A percentile compares a stretch with the other conserved stretches of the same genome.
Conservation (phyloP, 2,888 invertebrate genomes). For the Apodemia mormo region DNA sequence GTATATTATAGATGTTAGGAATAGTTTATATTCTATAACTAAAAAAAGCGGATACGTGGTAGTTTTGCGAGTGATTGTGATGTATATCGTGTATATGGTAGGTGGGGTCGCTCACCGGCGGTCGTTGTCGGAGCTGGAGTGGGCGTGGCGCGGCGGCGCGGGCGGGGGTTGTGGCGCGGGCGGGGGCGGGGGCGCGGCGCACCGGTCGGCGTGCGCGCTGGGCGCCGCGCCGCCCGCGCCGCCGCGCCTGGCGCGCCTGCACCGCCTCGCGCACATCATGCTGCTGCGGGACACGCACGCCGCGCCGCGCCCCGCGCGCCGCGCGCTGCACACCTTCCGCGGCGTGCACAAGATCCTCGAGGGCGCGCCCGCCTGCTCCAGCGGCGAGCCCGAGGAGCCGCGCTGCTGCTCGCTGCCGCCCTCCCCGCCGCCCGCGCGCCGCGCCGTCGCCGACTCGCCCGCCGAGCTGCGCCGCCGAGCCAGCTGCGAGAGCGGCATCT, state of each 20-base stretch:
- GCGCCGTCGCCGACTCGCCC: constrained; percentile 41
- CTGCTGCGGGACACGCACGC: constrained; percentile 92
- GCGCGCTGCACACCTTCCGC: constrained; percentile 88
- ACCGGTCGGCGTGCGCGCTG: constrained; percentile 36
- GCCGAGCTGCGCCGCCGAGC: constrained; percentile 83
- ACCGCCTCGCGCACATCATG: constrained; percentile 92
- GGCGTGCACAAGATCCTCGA: constrained; percentile 92
- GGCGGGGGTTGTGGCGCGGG: no score
- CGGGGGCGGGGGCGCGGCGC: no score
- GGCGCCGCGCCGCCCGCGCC: constrained; percentile 53
- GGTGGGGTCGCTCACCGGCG: no score
- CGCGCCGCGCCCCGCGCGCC: constrained; percentile 82
- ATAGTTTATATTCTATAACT: no score
- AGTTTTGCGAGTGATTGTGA: no score
- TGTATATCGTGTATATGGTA: no score
- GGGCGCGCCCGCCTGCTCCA: constrained; percentile 46
- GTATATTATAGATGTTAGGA: no score
- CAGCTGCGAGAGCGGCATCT: constrained; percentile 94
- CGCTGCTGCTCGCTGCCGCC: constrained; percentile 64
- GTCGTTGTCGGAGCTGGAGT: no score
- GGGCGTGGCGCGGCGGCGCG: no score
- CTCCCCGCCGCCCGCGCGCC: constrained; percentile 57
- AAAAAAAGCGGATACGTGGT: no score
- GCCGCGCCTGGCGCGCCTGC: constrained; percentile 74
- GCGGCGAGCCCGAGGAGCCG: constrained; percentile 49